These are phyloP conservation scores for Drepanosiphum platanoidis DNA, from an alignment of 2,888 invertebrate genomes.

Conservation along the genomic window DNA sequence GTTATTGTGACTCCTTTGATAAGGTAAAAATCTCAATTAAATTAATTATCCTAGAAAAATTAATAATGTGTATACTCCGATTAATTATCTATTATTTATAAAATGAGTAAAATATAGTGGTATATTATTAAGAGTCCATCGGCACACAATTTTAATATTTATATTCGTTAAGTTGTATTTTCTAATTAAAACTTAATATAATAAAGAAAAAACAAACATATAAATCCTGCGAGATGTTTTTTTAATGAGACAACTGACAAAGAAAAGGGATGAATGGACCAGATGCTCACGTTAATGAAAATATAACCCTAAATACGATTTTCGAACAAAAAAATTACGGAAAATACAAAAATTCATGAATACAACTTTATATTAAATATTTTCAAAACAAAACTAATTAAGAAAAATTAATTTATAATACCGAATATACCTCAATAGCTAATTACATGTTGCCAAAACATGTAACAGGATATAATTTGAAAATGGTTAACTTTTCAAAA, in stretches of 20 bases:
- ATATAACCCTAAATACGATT: neutral
- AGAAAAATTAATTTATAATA: neutral
- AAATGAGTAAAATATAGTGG: neutral
- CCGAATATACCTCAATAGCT: neutral
- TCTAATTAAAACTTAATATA: slow-evolving; percentile 3
- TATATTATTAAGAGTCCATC: neutral
- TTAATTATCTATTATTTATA: neutral
- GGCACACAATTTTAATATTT: neutral
- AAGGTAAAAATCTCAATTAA: neutral
- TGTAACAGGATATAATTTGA: neutral
- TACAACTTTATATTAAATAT: neutral
- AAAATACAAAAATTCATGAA: neutral
- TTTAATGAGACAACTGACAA: slow-evolving; percentile 10
- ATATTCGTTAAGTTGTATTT: neutral
- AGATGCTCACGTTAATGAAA: neutral
- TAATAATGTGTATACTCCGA: neutral
- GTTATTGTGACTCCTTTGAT: no score
- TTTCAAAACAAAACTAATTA: neutral
- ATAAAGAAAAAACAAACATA: neutral
- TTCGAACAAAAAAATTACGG: neutral
- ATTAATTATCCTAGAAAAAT: neutral
- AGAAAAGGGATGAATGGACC: neutral
- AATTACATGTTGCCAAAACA: neutral
- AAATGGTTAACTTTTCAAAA: neutral
- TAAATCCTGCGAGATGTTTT: neutral